phyloP scores from a whole-genome alignment of 1,140 invertebrate genomes.

The Caenorhabditis elegans region DNA sequence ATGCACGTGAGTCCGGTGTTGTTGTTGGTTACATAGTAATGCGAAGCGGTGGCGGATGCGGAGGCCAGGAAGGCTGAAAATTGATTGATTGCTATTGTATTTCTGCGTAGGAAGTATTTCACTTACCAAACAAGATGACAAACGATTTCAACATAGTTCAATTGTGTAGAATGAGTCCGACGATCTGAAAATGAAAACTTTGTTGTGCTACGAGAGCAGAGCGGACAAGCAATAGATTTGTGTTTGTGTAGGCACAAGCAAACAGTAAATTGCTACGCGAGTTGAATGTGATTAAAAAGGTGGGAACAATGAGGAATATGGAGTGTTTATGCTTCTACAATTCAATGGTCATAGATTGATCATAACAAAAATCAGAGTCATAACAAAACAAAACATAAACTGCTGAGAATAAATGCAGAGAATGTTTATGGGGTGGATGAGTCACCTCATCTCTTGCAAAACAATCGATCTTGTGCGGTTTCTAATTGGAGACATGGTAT shows the following conservation, averaged over 20 bases:
- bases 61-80: neutral
- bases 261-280: neutral
- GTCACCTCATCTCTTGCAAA: no score
- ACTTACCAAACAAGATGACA: neutral
- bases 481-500: no score
- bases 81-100: neutral
- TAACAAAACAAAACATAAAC: neutral
- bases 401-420: no score
- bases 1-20: conserved; percentile 6
- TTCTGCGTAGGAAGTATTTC: neutral
- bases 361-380: neutral
- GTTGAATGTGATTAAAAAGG: neutral
- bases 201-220: neutral
- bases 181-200: neutral
- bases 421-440: neutral
- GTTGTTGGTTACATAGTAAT: neutral
- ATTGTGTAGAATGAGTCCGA: neutral
- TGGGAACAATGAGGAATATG: neutral
- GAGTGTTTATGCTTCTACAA: neutral
- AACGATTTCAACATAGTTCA: conserved; percentile 7
- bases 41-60: neutral
- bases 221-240: conserved; percentile 20
- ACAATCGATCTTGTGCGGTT: no score
- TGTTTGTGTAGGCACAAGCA: conserved; percentile 7
- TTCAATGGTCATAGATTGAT: neutral